Percentiles rank a stretch among this genome's conserved stretches.
Conservation (phyloP, 1,140 invertebrate genomes). For the Steinernema feltiae region DNA sequence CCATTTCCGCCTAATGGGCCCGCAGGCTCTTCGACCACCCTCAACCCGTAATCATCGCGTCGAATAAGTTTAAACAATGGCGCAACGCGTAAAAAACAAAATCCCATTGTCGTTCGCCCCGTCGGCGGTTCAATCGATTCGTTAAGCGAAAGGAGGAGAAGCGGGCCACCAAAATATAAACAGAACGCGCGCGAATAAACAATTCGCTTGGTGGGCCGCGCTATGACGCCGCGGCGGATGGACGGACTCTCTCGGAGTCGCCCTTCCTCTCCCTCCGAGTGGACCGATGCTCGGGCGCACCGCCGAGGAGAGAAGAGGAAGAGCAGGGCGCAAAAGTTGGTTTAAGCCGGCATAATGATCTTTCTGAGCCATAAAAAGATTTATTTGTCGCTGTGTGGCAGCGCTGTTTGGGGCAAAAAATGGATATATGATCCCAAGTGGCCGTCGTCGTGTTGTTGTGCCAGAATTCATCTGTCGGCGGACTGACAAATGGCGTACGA, state of each 20-base stretch:
- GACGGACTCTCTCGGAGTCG: not conserved
- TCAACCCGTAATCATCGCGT: too few species aligned
- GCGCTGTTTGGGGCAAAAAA: not conserved
- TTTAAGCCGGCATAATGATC: conserved; percentile 10
- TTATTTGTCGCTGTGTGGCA: not conserved
- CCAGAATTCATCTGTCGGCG: not conserved
- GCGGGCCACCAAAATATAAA: conserved; percentile 7
- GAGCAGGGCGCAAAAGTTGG: not conserved
- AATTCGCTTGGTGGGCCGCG: not conserved
- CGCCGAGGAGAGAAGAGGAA: not conserved
- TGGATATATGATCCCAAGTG: conserved; percentile 7
- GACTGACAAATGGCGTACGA: not conserved
- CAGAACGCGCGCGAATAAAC: conserved; percentile 14
- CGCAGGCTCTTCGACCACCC: too few species aligned
- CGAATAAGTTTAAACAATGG: not conserved
- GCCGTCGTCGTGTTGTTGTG: not conserved
- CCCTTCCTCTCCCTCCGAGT: not conserved
- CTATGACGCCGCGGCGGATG: not conserved
- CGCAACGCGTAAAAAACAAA: not conserved
- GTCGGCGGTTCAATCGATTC: conserved; percentile 10
- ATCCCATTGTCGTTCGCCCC: not conserved
- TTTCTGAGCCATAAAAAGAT: conserved; percentile 9
- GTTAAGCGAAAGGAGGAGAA: not conserved
- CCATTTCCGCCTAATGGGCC: too few species aligned
- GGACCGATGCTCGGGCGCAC: too few species aligned